Evolutionary conservation across 2,113 vertebrate genomes (phyloP).

Genomic region (Macquaria ambigua): DNA sequence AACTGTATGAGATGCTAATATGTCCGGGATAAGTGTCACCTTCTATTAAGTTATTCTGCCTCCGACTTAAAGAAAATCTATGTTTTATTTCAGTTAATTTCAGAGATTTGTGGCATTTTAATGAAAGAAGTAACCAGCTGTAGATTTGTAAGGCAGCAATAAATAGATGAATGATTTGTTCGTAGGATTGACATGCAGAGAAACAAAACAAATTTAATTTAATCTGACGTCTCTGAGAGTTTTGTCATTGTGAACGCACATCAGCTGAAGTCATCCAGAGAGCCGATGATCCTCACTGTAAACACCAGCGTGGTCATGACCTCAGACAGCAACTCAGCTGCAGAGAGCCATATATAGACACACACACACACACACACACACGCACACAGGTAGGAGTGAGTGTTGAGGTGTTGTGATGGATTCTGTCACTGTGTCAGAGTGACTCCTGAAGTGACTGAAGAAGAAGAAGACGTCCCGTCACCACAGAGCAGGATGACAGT

Average conservation of each 20-base stretch:
- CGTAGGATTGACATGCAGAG: not conserved
- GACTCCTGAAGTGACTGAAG: constrained; percentile 21
- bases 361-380: not conserved
- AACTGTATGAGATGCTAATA: too few relatives aligned
- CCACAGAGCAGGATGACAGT: constrained; percentile 5
- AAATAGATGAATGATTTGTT: not conserved
- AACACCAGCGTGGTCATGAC: not conserved
- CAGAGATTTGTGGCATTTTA: not conserved
- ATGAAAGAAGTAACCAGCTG: not conserved
- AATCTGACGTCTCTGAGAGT: not conserved
- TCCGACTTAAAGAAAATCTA: too few relatives aligned
- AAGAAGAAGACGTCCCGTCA: constrained; percentile 31
- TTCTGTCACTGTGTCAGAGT: not conserved
- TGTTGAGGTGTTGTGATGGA: not conserved
- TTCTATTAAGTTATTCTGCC: too few relatives aligned
- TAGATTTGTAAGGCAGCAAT: not conserved
- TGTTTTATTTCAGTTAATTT: not conserved
- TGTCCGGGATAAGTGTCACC: too few relatives aligned
- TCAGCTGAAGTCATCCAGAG: not conserved
- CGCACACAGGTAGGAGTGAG: not conserved
- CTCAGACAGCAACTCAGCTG: not conserved
- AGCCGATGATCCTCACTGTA: not conserved
- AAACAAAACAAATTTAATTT: not conserved
- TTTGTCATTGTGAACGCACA: not conserved
- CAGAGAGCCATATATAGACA: not conserved